These are phyloP conservation scores for Sebastes trivittatus DNA, from an alignment of 2,797 vertebrate species.

Conservation along the genomic window DNA sequence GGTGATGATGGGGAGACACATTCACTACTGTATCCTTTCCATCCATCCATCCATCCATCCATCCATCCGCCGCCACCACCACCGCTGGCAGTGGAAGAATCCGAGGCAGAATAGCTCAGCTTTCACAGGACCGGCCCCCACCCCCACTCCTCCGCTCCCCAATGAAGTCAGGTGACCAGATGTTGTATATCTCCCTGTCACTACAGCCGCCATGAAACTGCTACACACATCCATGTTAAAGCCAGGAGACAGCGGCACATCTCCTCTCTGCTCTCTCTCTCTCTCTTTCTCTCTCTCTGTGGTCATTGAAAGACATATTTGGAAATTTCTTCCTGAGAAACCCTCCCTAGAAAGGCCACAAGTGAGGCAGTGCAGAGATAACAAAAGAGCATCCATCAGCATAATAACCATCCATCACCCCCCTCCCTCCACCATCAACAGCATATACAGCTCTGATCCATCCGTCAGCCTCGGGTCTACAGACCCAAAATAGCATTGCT, in stretches of 20 bases:
- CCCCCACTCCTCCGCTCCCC: constrained; percentile 71
- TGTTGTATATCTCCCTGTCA: constrained; percentile 80
- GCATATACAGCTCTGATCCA: constrained; percentile 60
- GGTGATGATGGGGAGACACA: constrained; percentile 11
- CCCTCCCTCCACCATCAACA: constrained; percentile 27
- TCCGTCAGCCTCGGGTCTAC: constrained; percentile 59
- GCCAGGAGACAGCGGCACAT: constrained; percentile 37
- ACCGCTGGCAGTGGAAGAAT: constrained; percentile 56
- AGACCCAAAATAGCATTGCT: constrained; percentile 74
- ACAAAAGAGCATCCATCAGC: constrained; percentile 78
- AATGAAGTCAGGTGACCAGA: constrained; percentile 82
- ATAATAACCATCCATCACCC: constrained; percentile 56
- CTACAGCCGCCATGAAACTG: constrained; percentile 74
- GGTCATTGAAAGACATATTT: constrained; percentile 14
- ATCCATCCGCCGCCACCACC: constrained; percentile 17
- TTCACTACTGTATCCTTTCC: constrained; percentile 20
- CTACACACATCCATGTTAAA: constrained; percentile 67
- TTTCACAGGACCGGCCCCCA: constrained; percentile 67
- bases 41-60: constrained; percentile 36
- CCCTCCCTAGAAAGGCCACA: constrained; percentile 34
- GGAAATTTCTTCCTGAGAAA: constrained; percentile 32
- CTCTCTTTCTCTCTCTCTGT: not conserved
- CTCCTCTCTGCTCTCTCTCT: constrained; percentile 1
- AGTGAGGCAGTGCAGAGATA: constrained; percentile 57
- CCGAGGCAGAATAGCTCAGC: constrained; percentile 62